These are phyloP conservation scores for Oreonectes daqikongensis DNA, from an alignment of 2,797 vertebrate genomes.

Conservation along the genomic window DNA sequence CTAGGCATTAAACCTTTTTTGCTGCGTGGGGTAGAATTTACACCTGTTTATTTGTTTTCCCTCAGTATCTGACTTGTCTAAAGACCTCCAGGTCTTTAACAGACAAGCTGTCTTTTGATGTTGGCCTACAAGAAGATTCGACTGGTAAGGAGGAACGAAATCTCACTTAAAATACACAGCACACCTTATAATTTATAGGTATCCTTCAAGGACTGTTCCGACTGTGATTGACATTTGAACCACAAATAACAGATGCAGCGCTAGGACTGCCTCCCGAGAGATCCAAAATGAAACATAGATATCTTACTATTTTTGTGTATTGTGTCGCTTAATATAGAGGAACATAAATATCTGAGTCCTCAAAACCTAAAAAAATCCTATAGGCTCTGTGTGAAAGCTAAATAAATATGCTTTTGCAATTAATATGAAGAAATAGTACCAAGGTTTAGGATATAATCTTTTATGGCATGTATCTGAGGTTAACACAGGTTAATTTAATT, in stretches of 20 bases:
- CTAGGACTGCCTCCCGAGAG: conserved; percentile 37
- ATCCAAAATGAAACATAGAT: conserved; percentile 44
- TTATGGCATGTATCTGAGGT: conserved; percentile 19
- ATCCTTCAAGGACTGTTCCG: conserved; percentile 2
- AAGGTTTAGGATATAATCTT: not conserved
- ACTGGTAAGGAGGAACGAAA: conserved; percentile 77
- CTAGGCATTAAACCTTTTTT: not conserved
- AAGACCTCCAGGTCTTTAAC: conserved; percentile 96
- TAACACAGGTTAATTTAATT: conserved; percentile 9
- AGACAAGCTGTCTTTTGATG: conserved; percentile 98
- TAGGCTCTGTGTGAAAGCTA: not conserved
- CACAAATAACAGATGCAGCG: conserved; percentile 28
- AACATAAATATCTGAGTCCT: conserved; percentile 42
- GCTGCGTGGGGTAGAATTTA: not conserved
- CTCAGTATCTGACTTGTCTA: conserved; percentile 95
- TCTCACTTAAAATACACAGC: not conserved
- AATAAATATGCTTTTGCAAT: not conserved
- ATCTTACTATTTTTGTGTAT: conserved; percentile 52
- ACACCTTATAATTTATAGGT: not conserved
- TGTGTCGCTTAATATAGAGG: conserved; percentile 43
- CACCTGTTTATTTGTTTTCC: conserved; percentile 12
- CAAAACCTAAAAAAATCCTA: conserved; percentile 18
- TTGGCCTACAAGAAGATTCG: conserved; percentile 92
- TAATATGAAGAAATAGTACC: not conserved
- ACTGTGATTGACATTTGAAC: conserved; percentile 51